Evolutionary conservation across 2,797 vertebrate species (phyloP), one percentile per base, ranked within the genome.

Genomic region (Taeniopygia guttata): DNA sequence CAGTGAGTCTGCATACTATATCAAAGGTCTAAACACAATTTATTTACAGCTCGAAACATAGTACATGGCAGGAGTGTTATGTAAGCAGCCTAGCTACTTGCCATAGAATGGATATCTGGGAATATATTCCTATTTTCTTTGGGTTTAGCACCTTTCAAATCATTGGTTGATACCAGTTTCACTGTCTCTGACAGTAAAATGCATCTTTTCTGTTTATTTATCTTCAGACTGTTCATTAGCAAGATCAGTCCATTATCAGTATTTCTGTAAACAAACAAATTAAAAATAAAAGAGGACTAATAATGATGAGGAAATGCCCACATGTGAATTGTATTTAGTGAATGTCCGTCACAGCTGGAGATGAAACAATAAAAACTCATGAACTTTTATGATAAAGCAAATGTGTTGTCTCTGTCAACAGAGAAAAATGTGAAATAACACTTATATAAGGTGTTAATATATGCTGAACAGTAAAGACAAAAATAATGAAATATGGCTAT

Each of bases 1-100:
- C 64, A 78, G 40, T 84, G 62, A 91, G 77, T 89, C 66, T 29
- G 56, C 32, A 77, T 46, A 72, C 59, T 84, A 8, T 84, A 86
- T 42, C 64, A 76, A 96, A 96, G 14, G 75, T 94, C 80, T 96
- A 93, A 78, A 91, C 78, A 96, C 25, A 92, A 29, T 13, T 9
- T 91, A 55, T 88, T 91, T 77, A 93, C 23, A 95, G 56, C 89
- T 92, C 84, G 93, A 93, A 95, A 62, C n/a, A 64, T n/a, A 7
- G 63, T 63, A 81, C 64, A 84, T 69, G 58, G n/a, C 36, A 92
- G 16, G 60, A 84, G 6, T 79, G 30, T 36, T 19, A 73, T 30
- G 32, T 40, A 51, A 54, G 89, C 66, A 60, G 43, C 29, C 49
- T 76, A 79, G 55, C 82, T 85, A 55, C 84, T 64, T 70, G n/a